Percentiles rank a stretch among this genome's conserved stretches.
Evolutionary conservation across 2,888 invertebrate genomes (phyloP).

Genomic region (Catonia carolina): DNA sequence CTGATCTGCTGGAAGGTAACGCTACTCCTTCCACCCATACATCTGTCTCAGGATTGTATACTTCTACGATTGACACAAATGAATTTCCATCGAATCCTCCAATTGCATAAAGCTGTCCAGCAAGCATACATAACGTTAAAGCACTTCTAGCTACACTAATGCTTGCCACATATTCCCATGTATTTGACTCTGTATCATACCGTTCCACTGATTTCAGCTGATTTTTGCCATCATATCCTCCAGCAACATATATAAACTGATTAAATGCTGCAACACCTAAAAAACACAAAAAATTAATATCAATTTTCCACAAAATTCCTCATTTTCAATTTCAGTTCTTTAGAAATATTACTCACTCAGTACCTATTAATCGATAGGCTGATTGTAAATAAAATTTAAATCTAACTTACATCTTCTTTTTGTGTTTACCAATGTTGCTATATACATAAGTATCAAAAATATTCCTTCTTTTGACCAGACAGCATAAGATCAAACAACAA

Average conservation of each 20-base stretch:
- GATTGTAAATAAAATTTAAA: too few relatives aligned
- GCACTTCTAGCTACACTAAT: conserved; percentile 80
- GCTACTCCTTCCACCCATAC: conserved; percentile 69
- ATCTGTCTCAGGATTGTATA: conserved; percentile 72
- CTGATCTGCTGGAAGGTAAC: conserved; percentile 79
- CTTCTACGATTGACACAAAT: conserved; percentile 80
- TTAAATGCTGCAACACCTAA: conserved; percentile 74
- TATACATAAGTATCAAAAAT: too few relatives aligned
- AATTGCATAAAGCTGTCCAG: conserved; percentile 83
- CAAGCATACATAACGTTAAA: conserved; percentile 76
- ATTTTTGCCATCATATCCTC: conserved; percentile 82
- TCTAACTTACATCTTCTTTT: too few relatives aligned
- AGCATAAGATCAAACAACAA: too few relatives aligned
- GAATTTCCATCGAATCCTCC: conserved; percentile 85
- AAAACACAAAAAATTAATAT: too few relatives aligned
- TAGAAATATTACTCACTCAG: background rate
- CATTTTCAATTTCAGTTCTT: background rate
- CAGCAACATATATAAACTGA: conserved; percentile 86
- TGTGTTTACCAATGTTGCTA: too few relatives aligned
- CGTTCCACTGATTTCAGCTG: conserved; percentile 80
- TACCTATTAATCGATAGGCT: too few relatives aligned
- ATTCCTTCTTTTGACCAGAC: too few relatives aligned
- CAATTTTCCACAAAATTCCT: too few relatives aligned
- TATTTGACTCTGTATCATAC: conserved; percentile 74
- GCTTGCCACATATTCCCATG: conserved; percentile 70